phyloP scores from a whole-genome alignment of 2,797 vertebrate species.

The Oceanodroma leucorhoa region DNA sequence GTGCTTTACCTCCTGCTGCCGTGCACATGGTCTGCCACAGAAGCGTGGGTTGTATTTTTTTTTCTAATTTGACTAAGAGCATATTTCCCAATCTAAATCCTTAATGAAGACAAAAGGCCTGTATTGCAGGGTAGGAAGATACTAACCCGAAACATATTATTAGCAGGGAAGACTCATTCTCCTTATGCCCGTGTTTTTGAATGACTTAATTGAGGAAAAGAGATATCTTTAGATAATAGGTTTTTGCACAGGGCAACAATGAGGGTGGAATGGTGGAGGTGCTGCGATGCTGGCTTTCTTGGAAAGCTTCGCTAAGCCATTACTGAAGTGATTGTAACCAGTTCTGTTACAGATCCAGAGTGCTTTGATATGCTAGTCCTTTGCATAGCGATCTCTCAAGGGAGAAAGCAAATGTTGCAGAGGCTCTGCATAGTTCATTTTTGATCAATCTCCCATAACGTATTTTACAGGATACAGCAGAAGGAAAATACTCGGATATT shows the following conservation, averaged over 20 bases:
- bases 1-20: constrained; percentile 48
- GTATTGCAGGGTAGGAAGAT: constrained; percentile 25
- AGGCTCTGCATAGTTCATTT: neutral
- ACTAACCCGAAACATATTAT: constrained; percentile 9
- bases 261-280: neutral
- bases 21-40: constrained; percentile 20
- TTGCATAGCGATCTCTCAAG: neutral
- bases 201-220: constrained; percentile 39
- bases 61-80: constrained; percentile 32
- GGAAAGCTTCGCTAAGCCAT: neutral
- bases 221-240: neutral
- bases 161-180: constrained; percentile 45
- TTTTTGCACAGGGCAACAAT: neutral
- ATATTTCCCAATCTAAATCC: constrained; percentile 40
- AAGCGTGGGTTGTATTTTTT: constrained; percentile 28
- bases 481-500: neutral
- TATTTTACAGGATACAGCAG: neutral
- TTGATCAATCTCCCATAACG: neutral
- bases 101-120: constrained; percentile 56
- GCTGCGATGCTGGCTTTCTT: neutral
- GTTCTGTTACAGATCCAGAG: neutral
- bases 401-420: neutral
- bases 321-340: neutral
- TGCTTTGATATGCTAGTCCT: neutral
- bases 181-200: constrained; percentile 46